Evolutionary conservation across 2,888 invertebrate genomes (phyloP), one percentile per base, ranked within the genome.

Genomic region (Agapostemon virescens): DNA sequence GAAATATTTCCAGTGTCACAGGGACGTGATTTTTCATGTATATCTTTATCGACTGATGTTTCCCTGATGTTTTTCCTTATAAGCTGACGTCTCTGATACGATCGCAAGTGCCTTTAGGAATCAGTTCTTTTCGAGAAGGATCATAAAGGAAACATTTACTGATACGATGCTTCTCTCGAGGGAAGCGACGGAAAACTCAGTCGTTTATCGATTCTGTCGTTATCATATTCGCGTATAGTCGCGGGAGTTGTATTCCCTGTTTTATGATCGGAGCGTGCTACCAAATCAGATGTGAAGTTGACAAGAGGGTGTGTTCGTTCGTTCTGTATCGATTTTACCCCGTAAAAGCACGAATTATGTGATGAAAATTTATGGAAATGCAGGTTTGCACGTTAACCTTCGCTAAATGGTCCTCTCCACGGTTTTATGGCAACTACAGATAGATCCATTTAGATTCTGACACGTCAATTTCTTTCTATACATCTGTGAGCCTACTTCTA

Each of bases 141-240:
- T 20, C 9, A 61, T 61, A 30, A 61, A 61, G 61, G 61, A 61
- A 61, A 61, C 61, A 33, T 33, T 61, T 61, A 61, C 61, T 30
- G 30, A 33, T 33, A 33, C 61, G 61, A 30, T 20, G 20, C 2
- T 30, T 9, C 33, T 20, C 33, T 7, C 61, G 9, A 20, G 30
- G 61, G 30, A 61, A 30, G 61, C 61, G 61, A 11, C 17, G 30
- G 61, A 20, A 61, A 61, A 20, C 30, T 33, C 17, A 9, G 20
- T 33, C 33, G 61, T 30, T 61, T 61, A 33, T 61, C 20, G 61
- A 61, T 61, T 33, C 30, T 17, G 23, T 66, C 26, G 36, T 36
- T 38, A 64, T 64, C 33, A 33, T 17, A 33, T 20, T 33, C n/a
- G 20, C 30, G 2, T 33, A 61, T 61, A 61, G 33, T 30, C 30